Evolutionary conservation across 2,113 vertebrate species (phyloP).

Genomic region (Dunckerocampus dactyliophorus): DNA sequence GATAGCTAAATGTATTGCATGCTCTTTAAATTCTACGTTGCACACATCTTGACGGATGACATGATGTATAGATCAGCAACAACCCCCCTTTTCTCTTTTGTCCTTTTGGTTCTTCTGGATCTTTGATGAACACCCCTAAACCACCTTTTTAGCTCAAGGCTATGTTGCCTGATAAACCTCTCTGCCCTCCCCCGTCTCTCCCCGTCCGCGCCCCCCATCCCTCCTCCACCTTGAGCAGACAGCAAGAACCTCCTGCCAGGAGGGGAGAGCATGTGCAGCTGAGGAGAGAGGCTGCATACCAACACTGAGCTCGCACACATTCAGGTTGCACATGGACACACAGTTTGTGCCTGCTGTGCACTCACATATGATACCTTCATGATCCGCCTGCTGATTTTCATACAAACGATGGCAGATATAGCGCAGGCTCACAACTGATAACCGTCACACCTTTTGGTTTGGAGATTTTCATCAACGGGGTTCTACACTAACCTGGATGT

Average conservation of each 20-base stretch:
- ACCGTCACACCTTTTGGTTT: constrained; percentile 24
- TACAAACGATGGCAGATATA: constrained; percentile 6
- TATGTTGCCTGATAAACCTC: constrained; percentile 25
- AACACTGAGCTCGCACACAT: constrained; percentile 38
- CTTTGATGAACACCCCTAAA: constrained; percentile 13
- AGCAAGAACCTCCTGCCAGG: constrained; percentile 45
- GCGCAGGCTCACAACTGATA: constrained; percentile 20
- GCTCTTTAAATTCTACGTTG: not conserved
- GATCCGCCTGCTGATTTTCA: constrained; percentile 27
- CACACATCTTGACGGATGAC: constrained; percentile 17
- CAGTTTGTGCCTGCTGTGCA: not conserved
- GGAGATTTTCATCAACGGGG: constrained; percentile 31
- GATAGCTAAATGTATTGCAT: not conserved
- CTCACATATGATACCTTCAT: constrained; percentile 18
- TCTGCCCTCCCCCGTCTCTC: constrained; percentile 9
- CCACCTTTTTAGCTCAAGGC: constrained; percentile 33
- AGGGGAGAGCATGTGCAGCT: constrained; percentile 23
- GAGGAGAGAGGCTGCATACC: constrained; percentile 40
- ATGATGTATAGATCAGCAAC: constrained; percentile 3
- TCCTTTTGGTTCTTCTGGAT: constrained; percentile 11
- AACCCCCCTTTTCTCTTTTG: not conserved
- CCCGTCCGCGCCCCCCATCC: not conserved
- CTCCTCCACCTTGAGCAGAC: constrained; percentile 30
- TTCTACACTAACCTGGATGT: constrained; percentile 40
- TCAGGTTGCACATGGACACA: constrained; percentile 6